phyloP scores from a whole-genome alignment of 2,888 invertebrate genomes.

The Caenorhabditis sp. region DNA sequence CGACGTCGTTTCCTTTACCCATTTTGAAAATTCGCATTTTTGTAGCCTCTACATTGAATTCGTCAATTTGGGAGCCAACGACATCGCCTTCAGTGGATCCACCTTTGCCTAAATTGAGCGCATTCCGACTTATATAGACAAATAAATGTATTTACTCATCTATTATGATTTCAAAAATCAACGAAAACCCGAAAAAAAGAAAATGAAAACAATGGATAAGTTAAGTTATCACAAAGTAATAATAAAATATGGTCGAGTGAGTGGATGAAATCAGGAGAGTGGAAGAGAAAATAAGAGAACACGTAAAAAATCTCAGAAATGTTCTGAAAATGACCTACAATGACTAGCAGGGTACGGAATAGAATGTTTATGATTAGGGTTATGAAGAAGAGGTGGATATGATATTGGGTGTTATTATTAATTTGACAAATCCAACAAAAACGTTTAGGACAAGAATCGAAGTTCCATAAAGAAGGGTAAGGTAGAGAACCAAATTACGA shows the following conservation, averaged over 20 bases:
- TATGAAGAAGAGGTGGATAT: neutral
- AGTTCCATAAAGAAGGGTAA: constrained; percentile 47
- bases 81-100: constrained; percentile 50
- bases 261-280: neutral
- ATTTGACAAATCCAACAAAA: constrained; percentile 50
- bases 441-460: constrained; percentile 48
- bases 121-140: neutral
- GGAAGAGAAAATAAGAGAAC: constrained; percentile 1
- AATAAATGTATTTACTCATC: constrained; percentile 2
- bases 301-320: constrained; percentile 1
- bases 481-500: constrained; percentile 35
- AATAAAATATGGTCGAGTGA: neutral
- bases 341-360: neutral
- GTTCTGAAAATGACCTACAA: neutral
- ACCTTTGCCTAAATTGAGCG: constrained; percentile 45
- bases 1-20: neutral
- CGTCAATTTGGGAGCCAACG: constrained; percentile 45
- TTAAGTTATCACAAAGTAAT: neutral
- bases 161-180: neutral
- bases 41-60: constrained; percentile 56
- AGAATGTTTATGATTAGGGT: neutral
- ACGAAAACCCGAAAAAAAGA: constrained; percentile 6
- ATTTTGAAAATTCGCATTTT: no score
- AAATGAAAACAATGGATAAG: constrained; percentile 12
- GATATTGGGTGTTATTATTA: constrained; percentile 6